phyloP scores from a whole-genome alignment of 2,113 vertebrate genomes.

The Leptobrachium leishanense region DNA sequence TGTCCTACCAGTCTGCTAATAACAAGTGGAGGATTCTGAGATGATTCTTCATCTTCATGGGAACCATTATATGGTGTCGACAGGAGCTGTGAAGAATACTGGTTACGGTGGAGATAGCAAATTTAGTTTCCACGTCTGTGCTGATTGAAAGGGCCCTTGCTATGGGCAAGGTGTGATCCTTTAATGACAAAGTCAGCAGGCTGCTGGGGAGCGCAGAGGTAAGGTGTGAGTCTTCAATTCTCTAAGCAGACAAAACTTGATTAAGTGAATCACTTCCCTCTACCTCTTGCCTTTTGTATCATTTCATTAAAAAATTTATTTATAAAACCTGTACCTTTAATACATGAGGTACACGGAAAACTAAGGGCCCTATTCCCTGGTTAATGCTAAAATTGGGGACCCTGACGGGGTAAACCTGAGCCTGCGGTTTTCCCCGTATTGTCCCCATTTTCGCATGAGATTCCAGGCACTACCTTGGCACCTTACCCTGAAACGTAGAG shows the following conservation, averaged over 20 bases:
- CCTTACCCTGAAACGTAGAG: too few species aligned
- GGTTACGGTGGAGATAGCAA: slow-evolving; percentile 23
- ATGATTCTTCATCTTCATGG: slow-evolving; percentile 23
- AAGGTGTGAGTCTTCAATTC: slow-evolving; percentile 42
- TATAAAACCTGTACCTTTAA: too few species aligned
- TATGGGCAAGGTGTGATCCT: slow-evolving; percentile 38
- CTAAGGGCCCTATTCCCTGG: too few species aligned
- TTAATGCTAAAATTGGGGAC: too few species aligned
- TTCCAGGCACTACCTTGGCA: too few species aligned
- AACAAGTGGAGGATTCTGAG: slow-evolving; percentile 22
- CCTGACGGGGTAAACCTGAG: too few species aligned
- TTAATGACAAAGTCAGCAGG: slow-evolving; percentile 47
- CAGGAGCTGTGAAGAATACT: slow-evolving; percentile 39
- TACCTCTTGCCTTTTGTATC: too few species aligned
- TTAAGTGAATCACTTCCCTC: slow-evolving; percentile 13
- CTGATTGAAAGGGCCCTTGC: slow-evolving; percentile 33
- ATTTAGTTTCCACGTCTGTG: slow-evolving; percentile 34
- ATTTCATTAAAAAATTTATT: too few species aligned
- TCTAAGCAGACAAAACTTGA: slow-evolving; percentile 29
- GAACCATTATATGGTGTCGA: slow-evolving; percentile 47
- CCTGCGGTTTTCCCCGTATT: too few species aligned
- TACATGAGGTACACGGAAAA: too few species aligned
- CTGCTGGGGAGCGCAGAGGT: neutral
- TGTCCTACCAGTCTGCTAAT: slow-evolving; percentile 30
- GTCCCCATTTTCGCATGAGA: too few species aligned